phyloP scores from a whole-genome alignment of 2,888 invertebrate genomes.

The Spodoptera littoralis region DNA sequence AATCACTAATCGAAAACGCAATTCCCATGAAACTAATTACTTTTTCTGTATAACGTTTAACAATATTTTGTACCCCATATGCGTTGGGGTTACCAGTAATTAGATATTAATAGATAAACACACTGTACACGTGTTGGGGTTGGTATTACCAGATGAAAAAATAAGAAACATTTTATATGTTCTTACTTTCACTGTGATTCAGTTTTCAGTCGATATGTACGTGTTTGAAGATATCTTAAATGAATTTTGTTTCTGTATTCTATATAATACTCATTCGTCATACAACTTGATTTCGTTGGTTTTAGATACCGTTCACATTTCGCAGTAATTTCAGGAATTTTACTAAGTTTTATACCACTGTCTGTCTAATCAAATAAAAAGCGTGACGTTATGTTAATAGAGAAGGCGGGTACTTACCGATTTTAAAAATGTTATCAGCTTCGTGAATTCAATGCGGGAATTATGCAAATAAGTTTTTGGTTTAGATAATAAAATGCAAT shows the following conservation, averaged over 20 bases:
- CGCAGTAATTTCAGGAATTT: too few species aligned
- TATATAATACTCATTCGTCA: too few species aligned
- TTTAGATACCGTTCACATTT: too few species aligned
- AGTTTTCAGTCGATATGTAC: too few species aligned
- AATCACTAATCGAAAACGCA: not conserved
- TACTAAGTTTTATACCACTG: too few species aligned
- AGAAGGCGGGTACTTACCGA: constrained; percentile 29
- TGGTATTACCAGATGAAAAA: constrained; percentile 19
- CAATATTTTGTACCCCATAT: constrained; percentile 13
- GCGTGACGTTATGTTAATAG: not conserved
- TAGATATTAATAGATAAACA: constrained; percentile 78
- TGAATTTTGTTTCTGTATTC: too few species aligned
- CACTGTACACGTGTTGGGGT: constrained; percentile 59
- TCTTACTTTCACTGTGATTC: not conserved
- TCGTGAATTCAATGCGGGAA: constrained; percentile 64
- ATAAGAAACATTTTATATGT: not conserved
- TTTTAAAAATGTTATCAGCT: constrained; percentile 39
- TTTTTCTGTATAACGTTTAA: constrained; percentile 56
- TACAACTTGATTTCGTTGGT: too few species aligned
- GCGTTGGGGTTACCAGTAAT: constrained; percentile 68
- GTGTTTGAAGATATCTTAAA: too few species aligned
- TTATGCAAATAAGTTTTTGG: constrained; percentile 77
- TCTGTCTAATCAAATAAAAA: too few species aligned
- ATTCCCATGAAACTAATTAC: constrained; percentile 1
- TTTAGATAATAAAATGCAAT: constrained; percentile 77